Evolutionary conservation across 2,888 invertebrate species (phyloP), one percentile per base, ranked within the genome.

Genomic region (Drosophila anomalata): DNA sequence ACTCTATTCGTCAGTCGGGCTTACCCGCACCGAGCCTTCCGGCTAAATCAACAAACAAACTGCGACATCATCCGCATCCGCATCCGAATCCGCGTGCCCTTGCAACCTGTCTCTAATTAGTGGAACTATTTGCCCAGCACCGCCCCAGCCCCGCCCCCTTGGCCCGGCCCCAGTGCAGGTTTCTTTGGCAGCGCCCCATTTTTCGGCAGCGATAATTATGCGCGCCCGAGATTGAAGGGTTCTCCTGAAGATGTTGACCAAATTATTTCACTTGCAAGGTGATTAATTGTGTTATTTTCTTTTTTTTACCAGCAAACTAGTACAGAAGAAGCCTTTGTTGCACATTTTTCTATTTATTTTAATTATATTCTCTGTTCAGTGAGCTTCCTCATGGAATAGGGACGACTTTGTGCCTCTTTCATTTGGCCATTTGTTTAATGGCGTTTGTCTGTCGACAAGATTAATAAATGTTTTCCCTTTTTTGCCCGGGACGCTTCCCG

Each of bases 401-500:
- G 8, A 4, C 12, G 11, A 12, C 3, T 8, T 11, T 36, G 36
- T 36, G 17, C 41, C 17, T 20, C 2, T 8, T 33, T 7, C 12
- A n/a, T 51, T 33, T 22, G 50, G 31, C 31, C 50, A 41, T 20
- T 51, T 78, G 68, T 73, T 78, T 74, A 70, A 78, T 78, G 77
- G 68, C 51, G 57, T 77, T 77, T 63, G 60, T 65, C 66, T 69
- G 62, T 31, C 53, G 53, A 69, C 74, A 78, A 62, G 62, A 77
- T 77, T 75, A 76, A 79, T 78, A 78, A 75, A 79, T 79, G 77
- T 75, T 68, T 79, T 77, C 26, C 41, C 17, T 20, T 17, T 42
- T 11, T 39, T 11, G 17, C 17, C 17, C 17, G 4, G 39, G 14
- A 33, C 31, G 22, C n/a, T 1, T 6, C 7, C 12, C 42, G 17